Evolutionary conservation across 2,888 invertebrate genomes (phyloP).

Genomic region (Xiphydria camelus): DNA sequence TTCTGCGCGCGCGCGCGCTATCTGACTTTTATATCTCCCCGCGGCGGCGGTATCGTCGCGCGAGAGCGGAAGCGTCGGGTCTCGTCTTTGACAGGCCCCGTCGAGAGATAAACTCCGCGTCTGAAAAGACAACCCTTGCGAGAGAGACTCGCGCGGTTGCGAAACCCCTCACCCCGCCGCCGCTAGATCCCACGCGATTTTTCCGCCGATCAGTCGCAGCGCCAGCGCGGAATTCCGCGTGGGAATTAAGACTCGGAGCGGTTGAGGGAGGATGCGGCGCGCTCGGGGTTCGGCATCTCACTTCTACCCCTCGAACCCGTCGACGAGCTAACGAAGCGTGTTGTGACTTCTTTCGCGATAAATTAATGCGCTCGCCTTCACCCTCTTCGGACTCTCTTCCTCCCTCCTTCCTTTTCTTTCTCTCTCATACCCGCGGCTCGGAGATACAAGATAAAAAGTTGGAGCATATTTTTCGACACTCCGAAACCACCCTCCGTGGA

Average conservation of each 20-base stretch:
- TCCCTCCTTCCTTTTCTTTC: neutral
- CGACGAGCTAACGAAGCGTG: slow-evolving; percentile 2
- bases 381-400: too few relatives aligned
- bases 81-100: slow-evolving; percentile 54
- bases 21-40: slow-evolving; percentile 12
- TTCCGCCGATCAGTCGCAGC: too few relatives aligned
- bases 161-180: too few relatives aligned
- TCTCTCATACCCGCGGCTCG: slow-evolving; percentile 2
- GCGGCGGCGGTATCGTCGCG: slow-evolving; percentile 4
- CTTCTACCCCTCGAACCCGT: too few relatives aligned
- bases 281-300: too few relatives aligned
- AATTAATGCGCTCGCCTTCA: slow-evolving; percentile 27
- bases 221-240: too few relatives aligned
- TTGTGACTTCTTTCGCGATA: slow-evolving; percentile 23
- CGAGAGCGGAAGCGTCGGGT: slow-evolving; percentile 48
- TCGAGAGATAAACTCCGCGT: slow-evolving; percentile 54
- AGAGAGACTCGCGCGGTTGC: neutral
- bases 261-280: too few relatives aligned
- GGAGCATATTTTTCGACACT: slow-evolving; percentile 46
- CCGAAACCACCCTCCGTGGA: slow-evolving; percentile 5
- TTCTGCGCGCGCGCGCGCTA: too few relatives aligned
- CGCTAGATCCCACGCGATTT: too few relatives aligned
- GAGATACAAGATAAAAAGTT: slow-evolving; percentile 45
- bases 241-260: too few relatives aligned
- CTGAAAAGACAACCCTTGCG: slow-evolving; percentile 32